Conservation (phyloP, 2,797 vertebrate species). For the Ctenochaetus hawaiiensis region DNA sequence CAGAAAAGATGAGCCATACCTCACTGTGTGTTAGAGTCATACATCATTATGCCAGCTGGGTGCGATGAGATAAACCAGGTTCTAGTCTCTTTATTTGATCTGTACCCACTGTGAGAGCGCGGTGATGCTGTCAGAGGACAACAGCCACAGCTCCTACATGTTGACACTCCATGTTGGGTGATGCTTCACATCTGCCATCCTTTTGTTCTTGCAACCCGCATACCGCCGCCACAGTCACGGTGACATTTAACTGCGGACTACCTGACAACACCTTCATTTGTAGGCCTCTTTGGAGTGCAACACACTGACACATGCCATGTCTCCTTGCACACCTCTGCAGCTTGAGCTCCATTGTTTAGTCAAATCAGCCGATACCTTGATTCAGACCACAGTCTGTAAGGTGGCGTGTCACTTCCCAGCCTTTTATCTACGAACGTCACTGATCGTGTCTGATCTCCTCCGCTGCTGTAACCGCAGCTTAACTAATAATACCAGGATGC, state of each 20-base stretch:
- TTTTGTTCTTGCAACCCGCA: slow-evolving; percentile 51
- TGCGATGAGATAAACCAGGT: slow-evolving; percentile 71
- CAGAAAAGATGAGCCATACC: slow-evolving; percentile 83
- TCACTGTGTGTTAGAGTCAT: slow-evolving; percentile 77
- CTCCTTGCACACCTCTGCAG: slow-evolving; percentile 52
- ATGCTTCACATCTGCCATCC: slow-evolving; percentile 64
- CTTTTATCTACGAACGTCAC: slow-evolving; percentile 60
- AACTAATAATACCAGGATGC: slow-evolving; percentile 67
- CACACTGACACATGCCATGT: slow-evolving; percentile 57
- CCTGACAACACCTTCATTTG: slow-evolving; percentile 50
- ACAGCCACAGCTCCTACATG: slow-evolving; percentile 54
- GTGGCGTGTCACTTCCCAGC: slow-evolving; percentile 42
- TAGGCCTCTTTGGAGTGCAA: slow-evolving; percentile 47
- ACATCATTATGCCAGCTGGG: slow-evolving; percentile 57
- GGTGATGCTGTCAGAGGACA: slow-evolving; percentile 57
- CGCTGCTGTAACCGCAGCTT: slow-evolving; percentile 56
- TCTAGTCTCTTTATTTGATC: slow-evolving; percentile 68
- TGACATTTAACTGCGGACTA: slow-evolving; percentile 47
- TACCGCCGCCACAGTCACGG: slow-evolving; percentile 15
- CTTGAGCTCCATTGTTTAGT: slow-evolving; percentile 38
- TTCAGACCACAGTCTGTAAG: slow-evolving; percentile 43
- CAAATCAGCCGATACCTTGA: slow-evolving; percentile 44
- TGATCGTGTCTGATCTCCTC: slow-evolving; percentile 60
- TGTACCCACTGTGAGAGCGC: slow-evolving; percentile 70
- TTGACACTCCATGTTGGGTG: slow-evolving; percentile 57